Evolutionary conservation across 2,797 vertebrate species (phyloP).

Genomic region (Pterois miles): DNA sequence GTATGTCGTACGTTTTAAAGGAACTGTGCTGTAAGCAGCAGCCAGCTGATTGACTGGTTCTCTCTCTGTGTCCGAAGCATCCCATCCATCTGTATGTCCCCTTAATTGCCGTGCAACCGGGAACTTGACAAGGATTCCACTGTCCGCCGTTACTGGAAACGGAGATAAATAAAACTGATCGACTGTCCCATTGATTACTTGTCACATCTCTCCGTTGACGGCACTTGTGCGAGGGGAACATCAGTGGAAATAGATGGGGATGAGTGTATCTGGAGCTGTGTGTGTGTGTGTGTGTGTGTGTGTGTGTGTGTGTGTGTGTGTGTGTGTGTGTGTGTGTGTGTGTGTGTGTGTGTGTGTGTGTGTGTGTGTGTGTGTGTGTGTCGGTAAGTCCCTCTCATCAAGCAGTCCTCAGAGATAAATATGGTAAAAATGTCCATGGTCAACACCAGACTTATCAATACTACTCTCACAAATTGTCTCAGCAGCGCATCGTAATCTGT

Average conservation of each 20-base stretch:
- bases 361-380: conserved; percentile 16
- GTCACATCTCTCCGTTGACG: conserved; percentile 67
- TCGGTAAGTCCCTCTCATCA: conserved; percentile 18
- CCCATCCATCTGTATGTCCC: conserved; percentile 45
- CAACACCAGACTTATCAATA: conserved; percentile 72
- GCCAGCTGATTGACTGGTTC: conserved; percentile 6
- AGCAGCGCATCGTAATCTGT: conserved; percentile 72
- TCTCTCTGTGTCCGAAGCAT: conserved; percentile 34
- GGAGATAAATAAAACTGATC: conserved; percentile 76
- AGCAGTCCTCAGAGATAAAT: conserved; percentile 66
- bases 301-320: conserved; percentile 18
- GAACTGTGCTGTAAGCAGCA: conserved; percentile 13
- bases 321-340: conserved; percentile 14
- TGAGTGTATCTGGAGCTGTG: conserved; percentile 42
- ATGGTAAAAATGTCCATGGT: conserved; percentile 63
- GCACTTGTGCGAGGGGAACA: conserved; percentile 54
- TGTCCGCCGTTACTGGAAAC: conserved; percentile 81
- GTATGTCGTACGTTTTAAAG: conserved; percentile 17
- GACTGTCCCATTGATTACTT: conserved; percentile 78
- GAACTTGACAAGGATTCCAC: conserved; percentile 76
- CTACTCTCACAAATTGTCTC: conserved; percentile 72
- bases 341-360: conserved; percentile 11
- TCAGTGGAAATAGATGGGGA: conserved; percentile 66
- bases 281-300: conserved; percentile 10
- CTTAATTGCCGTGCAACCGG: conserved; percentile 70